Base-by-base conservation (phyloP, 92 coral and sea anemone genomes). In the Zoanthus gigantus region DNA sequence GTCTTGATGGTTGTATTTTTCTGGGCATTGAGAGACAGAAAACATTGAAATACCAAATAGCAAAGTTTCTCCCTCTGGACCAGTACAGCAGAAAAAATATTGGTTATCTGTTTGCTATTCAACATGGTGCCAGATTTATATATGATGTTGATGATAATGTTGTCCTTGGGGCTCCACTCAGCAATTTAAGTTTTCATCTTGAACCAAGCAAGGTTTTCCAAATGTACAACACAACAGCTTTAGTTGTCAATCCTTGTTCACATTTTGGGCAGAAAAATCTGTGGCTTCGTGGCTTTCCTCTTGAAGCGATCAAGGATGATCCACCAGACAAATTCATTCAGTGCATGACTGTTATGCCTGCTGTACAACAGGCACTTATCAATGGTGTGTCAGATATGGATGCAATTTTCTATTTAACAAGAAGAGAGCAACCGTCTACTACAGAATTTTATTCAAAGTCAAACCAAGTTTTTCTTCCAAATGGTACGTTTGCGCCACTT, bases 11-110 rank as follows among this genome's bases (percentile, higher is more conserved):
- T 58, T 81, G 85, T 74, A 81, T 81, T 65, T 81, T 65, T 66
- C 75, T 81, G 46, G 85, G 65, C 74, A 47, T 14, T 28, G 61
- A 81, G 71, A 13, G 60, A 13, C 85, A 81, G n/a, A 46, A 81
- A 60, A 65, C 85, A 6, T 58, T 81, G 16, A 75, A 45, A 10
- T 81, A 63, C 71, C 74, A 81, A 16, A 81, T 32, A 66, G 18
- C 85, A 13, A 65, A 81, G n/a, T 75, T 65, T 28, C 57, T 66
- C 23, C 85, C 85, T 65, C 29, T 29, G 5, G 23, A 81, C 85
- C 85, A 81, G 47, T 81, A 81, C 75, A 81, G 85, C 75, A 81
- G 85, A 6, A 81, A 81, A 66, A 81, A 65, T 16, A 66, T 81
- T 46, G 85, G 85, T 47, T 81, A 81, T 18, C 60, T 81, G 11